Conservation (phyloP, 1,140 invertebrate species). For the Aethina tumida region DNA sequence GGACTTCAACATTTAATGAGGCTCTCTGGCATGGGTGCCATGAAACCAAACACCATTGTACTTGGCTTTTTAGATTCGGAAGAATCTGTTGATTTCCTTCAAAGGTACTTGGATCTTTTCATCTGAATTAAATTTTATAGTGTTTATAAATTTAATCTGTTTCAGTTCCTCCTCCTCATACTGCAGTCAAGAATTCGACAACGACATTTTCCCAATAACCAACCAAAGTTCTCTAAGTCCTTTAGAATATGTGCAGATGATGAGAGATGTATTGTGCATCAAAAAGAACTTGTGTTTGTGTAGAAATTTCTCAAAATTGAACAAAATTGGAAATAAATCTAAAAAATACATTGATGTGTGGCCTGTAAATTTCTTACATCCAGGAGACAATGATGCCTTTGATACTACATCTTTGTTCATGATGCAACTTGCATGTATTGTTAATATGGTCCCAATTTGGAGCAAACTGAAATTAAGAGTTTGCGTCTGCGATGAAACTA, state of each 20-base stretch:
- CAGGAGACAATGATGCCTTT: conserved; percentile 64
- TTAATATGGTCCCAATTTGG: conserved; percentile 86
- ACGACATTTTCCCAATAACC: conserved; percentile 37
- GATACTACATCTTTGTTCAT: conserved; percentile 87
- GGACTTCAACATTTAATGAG: conserved; percentile 89
- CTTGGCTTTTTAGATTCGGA: conserved; percentile 81
- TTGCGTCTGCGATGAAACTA: conserved; percentile 61
- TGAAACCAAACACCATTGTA: conserved; percentile 97
- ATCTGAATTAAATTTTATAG: neutral
- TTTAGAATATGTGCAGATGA: conserved; percentile 81
- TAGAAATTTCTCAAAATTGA: conserved; percentile 77
- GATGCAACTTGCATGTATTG: conserved; percentile 93
- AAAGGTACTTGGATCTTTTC: conserved; percentile 32
- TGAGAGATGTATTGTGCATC: conserved; percentile 78
- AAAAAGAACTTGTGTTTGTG: conserved; percentile 93
- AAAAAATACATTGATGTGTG: conserved; percentile 91
- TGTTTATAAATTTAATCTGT: conserved; percentile 3
- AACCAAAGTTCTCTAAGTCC: conserved; percentile 34
- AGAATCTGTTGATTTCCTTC: conserved; percentile 63
- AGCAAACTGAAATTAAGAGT: conserved; percentile 71
- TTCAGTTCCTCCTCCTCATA: conserved; percentile 37
- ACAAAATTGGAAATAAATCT: conserved; percentile 51
- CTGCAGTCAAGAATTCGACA: conserved; percentile 30
- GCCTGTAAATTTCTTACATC: conserved; percentile 83
- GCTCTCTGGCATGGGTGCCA: conserved; percentile 90